Evolutionary conservation across 2,113 vertebrate genomes (phyloP).

Genomic region (Indicator indicator): DNA sequence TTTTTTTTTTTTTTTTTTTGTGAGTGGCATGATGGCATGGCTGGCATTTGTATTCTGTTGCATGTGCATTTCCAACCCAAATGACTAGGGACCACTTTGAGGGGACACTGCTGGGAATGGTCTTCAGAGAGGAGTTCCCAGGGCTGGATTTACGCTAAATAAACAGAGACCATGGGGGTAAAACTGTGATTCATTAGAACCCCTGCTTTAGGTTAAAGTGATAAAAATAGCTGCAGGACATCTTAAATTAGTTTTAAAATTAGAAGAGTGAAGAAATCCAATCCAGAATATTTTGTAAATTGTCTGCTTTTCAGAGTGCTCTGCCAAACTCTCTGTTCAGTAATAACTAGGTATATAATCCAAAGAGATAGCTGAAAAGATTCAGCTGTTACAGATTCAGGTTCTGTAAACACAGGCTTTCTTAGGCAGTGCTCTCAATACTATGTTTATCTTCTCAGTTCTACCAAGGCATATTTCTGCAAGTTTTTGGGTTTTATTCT

Average conservation of each 20-base stretch:
- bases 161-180: background rate
- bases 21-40: background rate
- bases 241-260: background rate
- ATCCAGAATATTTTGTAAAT: background rate
- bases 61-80: background rate
- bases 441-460: background rate
- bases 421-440: background rate
- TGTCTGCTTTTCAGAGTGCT: background rate
- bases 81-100: background rate
- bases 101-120: background rate
- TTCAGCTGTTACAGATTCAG: background rate
- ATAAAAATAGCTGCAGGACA: conserved; percentile 35
- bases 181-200: conserved; percentile 27
- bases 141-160: background rate
- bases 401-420: background rate
- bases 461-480: background rate
- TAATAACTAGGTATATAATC: background rate
- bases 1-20: background rate
- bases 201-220: background rate
- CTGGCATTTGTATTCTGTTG: background rate
- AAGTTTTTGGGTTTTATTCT: background rate
- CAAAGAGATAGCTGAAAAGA: background rate
- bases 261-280: background rate
- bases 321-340: background rate
- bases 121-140: conserved; percentile 7